Percentiles rank a stretch among this genome's conserved stretches.
Evolutionary conservation across 2,888 invertebrate species (phyloP).

Genomic region (Bibio marci): DNA sequence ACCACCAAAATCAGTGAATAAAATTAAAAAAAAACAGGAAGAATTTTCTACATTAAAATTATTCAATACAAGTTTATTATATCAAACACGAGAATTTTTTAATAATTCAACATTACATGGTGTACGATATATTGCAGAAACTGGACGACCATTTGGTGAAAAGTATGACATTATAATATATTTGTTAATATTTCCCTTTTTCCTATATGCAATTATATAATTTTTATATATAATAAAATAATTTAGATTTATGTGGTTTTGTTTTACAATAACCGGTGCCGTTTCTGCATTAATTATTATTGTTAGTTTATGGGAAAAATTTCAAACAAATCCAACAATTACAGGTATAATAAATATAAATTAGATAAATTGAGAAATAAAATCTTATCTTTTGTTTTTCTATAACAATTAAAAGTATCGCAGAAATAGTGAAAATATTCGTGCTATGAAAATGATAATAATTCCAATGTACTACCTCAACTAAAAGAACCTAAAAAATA

Average conservation of each 20-base stretch:
- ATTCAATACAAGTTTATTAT: conserved; percentile 43
- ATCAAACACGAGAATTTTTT: conserved; percentile 57
- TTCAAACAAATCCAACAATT: conserved; percentile 69
- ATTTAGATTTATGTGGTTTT: conserved; percentile 61
- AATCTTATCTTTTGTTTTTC: too few species aligned
- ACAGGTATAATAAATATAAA: too few species aligned
- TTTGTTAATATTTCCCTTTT: too few species aligned
- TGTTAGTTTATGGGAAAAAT: conserved; percentile 62
- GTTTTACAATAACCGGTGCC: conserved; percentile 50
- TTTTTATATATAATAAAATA: not conserved
- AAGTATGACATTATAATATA: too few species aligned
- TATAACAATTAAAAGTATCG: too few species aligned
- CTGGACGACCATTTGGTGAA: conserved; percentile 55
- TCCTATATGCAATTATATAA: not conserved
- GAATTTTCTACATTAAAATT: conserved; percentile 10
- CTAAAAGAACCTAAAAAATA: too few species aligned
- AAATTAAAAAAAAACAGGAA: too few species aligned
- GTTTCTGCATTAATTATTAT: conserved; percentile 59
- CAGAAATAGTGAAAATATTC: too few species aligned
- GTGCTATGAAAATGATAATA: too few species aligned
- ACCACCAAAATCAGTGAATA: too few species aligned
- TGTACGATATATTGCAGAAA: conserved; percentile 60
- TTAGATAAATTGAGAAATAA: too few species aligned
- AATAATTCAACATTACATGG: conserved; percentile 63
- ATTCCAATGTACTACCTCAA: too few species aligned